Base-by-base conservation (phyloP, 2,888 invertebrate species). In the Listrodromus nycthemerus region DNA sequence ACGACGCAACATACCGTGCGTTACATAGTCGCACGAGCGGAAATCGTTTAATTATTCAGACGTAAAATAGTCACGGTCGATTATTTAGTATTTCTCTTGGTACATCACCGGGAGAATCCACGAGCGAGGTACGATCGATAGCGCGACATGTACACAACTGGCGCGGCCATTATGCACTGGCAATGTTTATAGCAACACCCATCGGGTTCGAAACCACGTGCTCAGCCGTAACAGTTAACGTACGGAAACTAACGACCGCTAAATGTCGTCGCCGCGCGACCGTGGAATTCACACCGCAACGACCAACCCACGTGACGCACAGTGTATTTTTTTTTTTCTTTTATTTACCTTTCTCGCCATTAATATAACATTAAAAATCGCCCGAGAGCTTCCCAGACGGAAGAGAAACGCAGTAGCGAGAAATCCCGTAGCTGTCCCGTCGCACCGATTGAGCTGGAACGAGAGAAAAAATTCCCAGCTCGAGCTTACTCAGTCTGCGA, bases 201-300 rank as follows among this genome's bases (percentile, higher is more conserved):
- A 73, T 73, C 66, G 71, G 27, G 63, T 52, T 69, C 41, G 37
- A n/a, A 70, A 24, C 78, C 81, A 82, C 81, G 81, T 82, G 81
- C 61, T 55, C 37, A 48, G 21, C 21, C 58, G 24, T 50, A 58
- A 80, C 45, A 84, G 50, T 78, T 84, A 75, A 78, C 84, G 81
- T 78, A 63, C 75, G 58, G 66, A 10, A 70, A 75, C 78, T 82
- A 84, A 84, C 61, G 52, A 84, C 24, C 75, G 65, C 69, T 77
- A 74, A 84, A 70, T 33, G 27, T 61, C 67, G 24, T 48, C 21
- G 8, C 41, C 55, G 41, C 52, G 70, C 55, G 19, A 37, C 65
- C 27, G 41, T 16, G 41, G 41, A 45, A 45, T 45, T 45, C 41
- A 45, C 16, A 45, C 41, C 13, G 16, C 41, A 50, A 67, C 5